phyloP scores from a whole-genome alignment of 2,888 invertebrate species.

The Panorpa germanica region DNA sequence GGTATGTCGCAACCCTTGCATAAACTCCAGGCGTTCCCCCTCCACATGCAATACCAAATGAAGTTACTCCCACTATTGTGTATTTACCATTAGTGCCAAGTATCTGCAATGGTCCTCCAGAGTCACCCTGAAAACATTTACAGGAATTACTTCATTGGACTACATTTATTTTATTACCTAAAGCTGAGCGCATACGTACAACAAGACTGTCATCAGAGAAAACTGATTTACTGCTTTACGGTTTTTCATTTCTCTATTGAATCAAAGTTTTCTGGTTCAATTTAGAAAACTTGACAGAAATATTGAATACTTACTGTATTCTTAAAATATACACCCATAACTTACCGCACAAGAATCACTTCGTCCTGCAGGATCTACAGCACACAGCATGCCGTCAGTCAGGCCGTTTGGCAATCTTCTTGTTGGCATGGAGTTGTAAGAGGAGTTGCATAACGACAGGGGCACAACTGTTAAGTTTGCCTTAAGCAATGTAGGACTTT shows the following conservation, averaged over 20 bases:
- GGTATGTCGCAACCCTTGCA: slow-evolving; percentile 19
- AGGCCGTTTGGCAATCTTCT: slow-evolving; percentile 10
- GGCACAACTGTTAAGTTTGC: slow-evolving; percentile 14
- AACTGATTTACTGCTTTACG: no score
- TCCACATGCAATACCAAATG: slow-evolving; percentile 17
- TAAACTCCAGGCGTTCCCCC: slow-evolving; percentile 20
- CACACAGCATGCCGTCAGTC: slow-evolving; percentile 14
- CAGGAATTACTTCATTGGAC: background rate
- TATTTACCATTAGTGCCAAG: slow-evolving; percentile 15
- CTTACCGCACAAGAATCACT: slow-evolving; percentile 19
- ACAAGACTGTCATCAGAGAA: no score
- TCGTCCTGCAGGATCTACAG: slow-evolving; percentile 12
- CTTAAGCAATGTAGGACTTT: no score
- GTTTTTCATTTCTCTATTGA: no score
- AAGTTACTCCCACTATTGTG: slow-evolving; percentile 18
- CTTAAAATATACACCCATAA: no score
- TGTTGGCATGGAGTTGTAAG: slow-evolving; percentile 9
- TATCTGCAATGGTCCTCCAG: slow-evolving; percentile 15
- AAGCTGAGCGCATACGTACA: no score
- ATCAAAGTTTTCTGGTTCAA: no score
- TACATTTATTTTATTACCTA: no score
- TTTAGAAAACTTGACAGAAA: no score
- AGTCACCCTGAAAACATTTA: slow-evolving; percentile 3
- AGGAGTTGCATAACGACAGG: slow-evolving; percentile 11
- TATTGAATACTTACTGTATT: no score